These are phyloP conservation scores for Pasiphila rectangulata DNA, from an alignment of 2,888 invertebrate species.

Conservation along the genomic window DNA sequence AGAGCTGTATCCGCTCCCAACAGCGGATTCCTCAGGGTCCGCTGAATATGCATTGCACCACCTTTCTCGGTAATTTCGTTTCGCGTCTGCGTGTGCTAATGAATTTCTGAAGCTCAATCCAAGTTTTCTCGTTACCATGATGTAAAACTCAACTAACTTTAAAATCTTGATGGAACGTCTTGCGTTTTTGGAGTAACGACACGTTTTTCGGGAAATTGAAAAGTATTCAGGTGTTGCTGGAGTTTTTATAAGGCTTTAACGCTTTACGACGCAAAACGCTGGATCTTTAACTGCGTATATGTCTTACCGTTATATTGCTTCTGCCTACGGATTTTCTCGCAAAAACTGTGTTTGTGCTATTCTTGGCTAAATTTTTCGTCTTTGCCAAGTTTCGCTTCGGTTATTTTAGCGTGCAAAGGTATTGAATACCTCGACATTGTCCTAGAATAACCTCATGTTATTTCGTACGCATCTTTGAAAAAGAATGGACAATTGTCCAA, in stretches of 20 bases:
- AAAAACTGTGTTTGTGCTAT: too few relatives aligned
- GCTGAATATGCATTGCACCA: conserved; percentile 7
- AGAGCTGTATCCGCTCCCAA: too few relatives aligned
- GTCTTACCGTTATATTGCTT: too few relatives aligned
- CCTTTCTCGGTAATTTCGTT: conserved; percentile 50
- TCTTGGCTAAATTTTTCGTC: too few relatives aligned
- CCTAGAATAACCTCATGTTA: too few relatives aligned
- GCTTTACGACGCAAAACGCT: background rate
- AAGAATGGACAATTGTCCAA: too few relatives aligned
- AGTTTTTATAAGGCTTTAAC: conserved; percentile 3
- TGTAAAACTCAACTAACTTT: conserved; percentile 52
- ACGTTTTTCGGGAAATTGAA: conserved; percentile 25
- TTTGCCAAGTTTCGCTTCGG: too few relatives aligned
- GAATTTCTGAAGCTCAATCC: conserved; percentile 72
- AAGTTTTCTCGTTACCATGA: conserved; percentile 75
- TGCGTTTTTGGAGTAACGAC: conserved; percentile 29
- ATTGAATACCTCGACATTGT: too few relatives aligned
- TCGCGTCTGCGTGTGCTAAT: conserved; percentile 62
- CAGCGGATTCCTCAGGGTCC: conserved; percentile 5
- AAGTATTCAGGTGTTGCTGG: conserved; percentile 3
- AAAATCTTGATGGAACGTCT: conserved; percentile 35
- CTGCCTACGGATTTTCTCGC: too few relatives aligned
- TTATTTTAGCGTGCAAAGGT: too few relatives aligned
- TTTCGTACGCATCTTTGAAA: too few relatives aligned
- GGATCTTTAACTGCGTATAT: too few relatives aligned